A percentile compares a stretch with the other conserved stretches of the same genome.
phyloP scores from a whole-genome alignment of 2,797 vertebrate genomes.

The Eutrigla gurnardus region DNA sequence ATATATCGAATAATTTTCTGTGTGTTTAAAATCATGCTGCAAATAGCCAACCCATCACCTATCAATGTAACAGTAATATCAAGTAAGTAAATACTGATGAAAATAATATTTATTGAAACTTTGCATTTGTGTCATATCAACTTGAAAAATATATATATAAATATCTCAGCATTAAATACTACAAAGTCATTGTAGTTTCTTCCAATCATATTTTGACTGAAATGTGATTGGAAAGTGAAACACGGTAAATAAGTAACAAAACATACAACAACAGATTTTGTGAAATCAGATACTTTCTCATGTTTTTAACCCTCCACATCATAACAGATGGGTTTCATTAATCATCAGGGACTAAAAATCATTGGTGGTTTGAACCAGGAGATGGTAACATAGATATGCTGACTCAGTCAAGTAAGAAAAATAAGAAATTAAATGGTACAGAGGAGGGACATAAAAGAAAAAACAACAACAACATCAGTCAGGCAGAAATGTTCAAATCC shows the following conservation, averaged over 20 bases:
- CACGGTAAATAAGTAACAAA: background rate
- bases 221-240: conserved; percentile 19
- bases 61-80: background rate
- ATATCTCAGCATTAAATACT: background rate
- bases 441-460: background rate
- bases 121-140: background rate
- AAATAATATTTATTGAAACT: conserved; percentile 25
- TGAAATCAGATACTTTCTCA: background rate
- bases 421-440: background rate
- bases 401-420: background rate
- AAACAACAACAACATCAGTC: too few species aligned
- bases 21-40: background rate
- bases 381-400: background rate
- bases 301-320: too few species aligned
- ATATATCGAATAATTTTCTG: background rate
- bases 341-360: background rate
- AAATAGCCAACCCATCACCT: background rate
- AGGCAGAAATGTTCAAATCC: background rate
- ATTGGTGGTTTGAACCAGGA: background rate
- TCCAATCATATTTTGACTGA: background rate
- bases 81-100: background rate
- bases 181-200: background rate
- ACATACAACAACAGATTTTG: conserved; percentile 1
- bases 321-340: background rate
- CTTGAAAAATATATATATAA: background rate